Base-by-base conservation (phyloP, 2,797 vertebrate species). In the Acanthopagrus latus region DNA sequence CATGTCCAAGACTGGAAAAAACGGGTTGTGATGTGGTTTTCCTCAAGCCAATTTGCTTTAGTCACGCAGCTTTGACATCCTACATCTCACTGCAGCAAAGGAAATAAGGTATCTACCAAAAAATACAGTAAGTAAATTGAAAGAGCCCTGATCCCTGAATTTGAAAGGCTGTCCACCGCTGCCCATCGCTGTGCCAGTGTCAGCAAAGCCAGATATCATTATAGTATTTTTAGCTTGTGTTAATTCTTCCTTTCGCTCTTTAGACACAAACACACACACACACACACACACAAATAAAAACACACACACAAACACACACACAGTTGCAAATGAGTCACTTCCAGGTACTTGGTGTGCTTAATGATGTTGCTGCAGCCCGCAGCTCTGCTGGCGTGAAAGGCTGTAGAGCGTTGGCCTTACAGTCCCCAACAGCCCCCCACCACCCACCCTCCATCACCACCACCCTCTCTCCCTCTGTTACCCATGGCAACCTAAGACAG, bases 401-500 rank as follows among this genome's bases (percentile, higher is more conserved):
- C 88, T 87, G 76, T 55, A n/a, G 56, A 86, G 78, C 57, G 48
- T 80, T 78, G 41, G 82, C 82, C 74, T 55, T 76, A 70, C 78
- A 66, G 62, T 52, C 41, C 74, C 80, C 70, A 41, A 78, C 64
- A 44, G 58, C 55, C 43, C 44, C 66, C 68, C 47, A 0, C n/a
- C 64, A 20, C 66, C 59, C 71, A 23, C 60, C 78, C 76, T 38
- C 38, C 9, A 38, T 38, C 77, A 27, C 54, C 71, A 21, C 62
- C 78, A 51, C 55, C 71, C 72, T 64, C 41, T 77, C 80, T 78
- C 68, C 75, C 67, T 75, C 85, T 68, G 92, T 94, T 91, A 89
- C 94, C 92, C 86, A 85, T 93, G 80, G 92, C 93, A 95, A 95
- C 94, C 82, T 83, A 87, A 85, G 89, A 86, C 76, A 88, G 88